A percentile compares a stretch with the other conserved stretches of the same genome.
These are phyloP conservation scores for Thalpophila matura DNA, from an alignment of 2,888 invertebrate species.

Conservation along the genomic window DNA sequence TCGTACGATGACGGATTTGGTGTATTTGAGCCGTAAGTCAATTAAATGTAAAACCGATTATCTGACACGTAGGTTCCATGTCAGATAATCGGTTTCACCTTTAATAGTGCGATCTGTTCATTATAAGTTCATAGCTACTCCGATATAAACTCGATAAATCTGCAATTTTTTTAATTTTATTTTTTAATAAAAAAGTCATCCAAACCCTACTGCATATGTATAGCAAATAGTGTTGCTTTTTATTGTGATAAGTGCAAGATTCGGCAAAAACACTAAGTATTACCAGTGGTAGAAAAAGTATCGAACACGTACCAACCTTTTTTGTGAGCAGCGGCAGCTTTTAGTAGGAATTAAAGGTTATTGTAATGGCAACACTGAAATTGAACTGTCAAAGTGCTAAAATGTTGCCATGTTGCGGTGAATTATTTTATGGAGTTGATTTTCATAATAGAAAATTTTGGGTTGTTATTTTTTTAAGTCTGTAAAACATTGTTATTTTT, in stretches of 20 bases:
- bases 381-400: constrained; percentile 55
- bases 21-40: too few species aligned
- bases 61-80: too few species aligned
- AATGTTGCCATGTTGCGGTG: constrained; percentile 56
- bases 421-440: constrained; percentile 53
- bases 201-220: constrained; percentile 28
- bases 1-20: too few species aligned
- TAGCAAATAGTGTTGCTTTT: constrained; percentile 49
- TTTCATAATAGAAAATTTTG: constrained; percentile 23
- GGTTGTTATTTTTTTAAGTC: constrained; percentile 50
- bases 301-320: constrained; percentile 37
- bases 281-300: constrained; percentile 33
- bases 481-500: constrained; percentile 31
- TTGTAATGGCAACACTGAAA: constrained; percentile 51
- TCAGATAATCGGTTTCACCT: too few species aligned
- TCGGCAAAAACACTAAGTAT: constrained; percentile 28
- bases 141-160: constrained; percentile 5
- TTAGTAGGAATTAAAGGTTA: constrained; percentile 53
- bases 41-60: too few species aligned
- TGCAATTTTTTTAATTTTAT: constrained; percentile 12
- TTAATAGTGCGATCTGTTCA: too few species aligned
- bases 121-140: neutral
- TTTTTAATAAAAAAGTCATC: constrained; percentile 21
- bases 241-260: constrained; percentile 41
- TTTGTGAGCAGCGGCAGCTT: constrained; percentile 52